Percentiles rank a stretch among this genome's conserved stretches.
Evolutionary conservation across 1,140 invertebrate genomes (phyloP).

Genomic region (Drosophila melanogaster): Release_6_plus_ISO1_MT NC_004354.4:6960501-6961000

Average conservation of each 20-base stretch:
- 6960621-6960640: background rate
- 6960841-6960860: slow-evolving; percentile 72
- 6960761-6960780: slow-evolving; percentile 12
- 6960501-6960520: slow-evolving; percentile 21
- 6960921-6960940: slow-evolving; percentile 33
- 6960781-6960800: slow-evolving; percentile 52
- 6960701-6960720: background rate
- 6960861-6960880: slow-evolving; percentile 38
- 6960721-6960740: background rate
- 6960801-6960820: slow-evolving; percentile 48
- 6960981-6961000: slow-evolving; percentile 22
- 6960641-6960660: slow-evolving; percentile 2
- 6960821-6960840: slow-evolving; percentile 2
- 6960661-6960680: background rate
- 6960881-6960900: background rate
- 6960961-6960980: background rate
- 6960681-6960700: background rate
- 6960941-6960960: slow-evolving; percentile 55
- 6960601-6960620: too few species aligned
- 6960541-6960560: slow-evolving; percentile 5
- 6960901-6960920: slow-evolving; percentile 7
- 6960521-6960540: slow-evolving; percentile 9
- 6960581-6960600: background rate
- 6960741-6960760: background rate
- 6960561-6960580: slow-evolving; percentile 2